Base-by-base conservation (phyloP, 2,797 vertebrate species). In the Liasis olivaceus region DNA sequence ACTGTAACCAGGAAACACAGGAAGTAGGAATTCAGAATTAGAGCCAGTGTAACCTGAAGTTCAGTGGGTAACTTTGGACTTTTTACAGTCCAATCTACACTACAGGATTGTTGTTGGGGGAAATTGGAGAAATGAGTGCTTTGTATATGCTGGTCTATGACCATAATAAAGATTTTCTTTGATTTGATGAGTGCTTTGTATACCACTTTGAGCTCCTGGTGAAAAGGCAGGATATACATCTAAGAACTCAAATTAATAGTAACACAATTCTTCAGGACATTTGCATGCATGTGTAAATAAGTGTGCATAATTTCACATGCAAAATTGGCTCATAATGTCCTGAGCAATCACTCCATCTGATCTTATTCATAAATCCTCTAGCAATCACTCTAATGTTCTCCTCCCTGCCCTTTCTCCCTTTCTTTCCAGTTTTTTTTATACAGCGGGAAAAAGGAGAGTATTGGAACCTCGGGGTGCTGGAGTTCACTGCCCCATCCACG, bases 381-480 rank as follows among this genome's bases (percentile, higher is more conserved):
- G 56, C 24, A 47, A 12, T 26, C 42, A 42, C 22, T 14, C 11
- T 42, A 77, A 47, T 47, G 6, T 42, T 15, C 5, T 1, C 14
- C 12, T 24, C 17, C 58, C 72, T 7, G 2, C 13, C 4, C 31
- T 24, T 31, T 28, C 47, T 28, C 14, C 2, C 60, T 54, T 89
- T 84, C 54, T 81, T 2, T 86, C n/a, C 31, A 98, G 98, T 98
- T 95, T 98, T 98, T 93, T 98, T 98, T 36, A 96, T 98, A 64
- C 98, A 98, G 94, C 98, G 98, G 63, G 96, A 95, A 92, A 97
- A 97, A 90, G 90, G 97, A n/a, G 93, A 96, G 31, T 94, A 97
- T 24, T 98, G 98, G 98, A 97, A 94, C 92, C 96, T 98, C 95
- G 98, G 98, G 92, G 94, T 94, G 92, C 97, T 96, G 96, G 98